Evolutionary conservation across 2,113 vertebrate genomes (phyloP).

Genomic region (Centropus bengalensis): DNA sequence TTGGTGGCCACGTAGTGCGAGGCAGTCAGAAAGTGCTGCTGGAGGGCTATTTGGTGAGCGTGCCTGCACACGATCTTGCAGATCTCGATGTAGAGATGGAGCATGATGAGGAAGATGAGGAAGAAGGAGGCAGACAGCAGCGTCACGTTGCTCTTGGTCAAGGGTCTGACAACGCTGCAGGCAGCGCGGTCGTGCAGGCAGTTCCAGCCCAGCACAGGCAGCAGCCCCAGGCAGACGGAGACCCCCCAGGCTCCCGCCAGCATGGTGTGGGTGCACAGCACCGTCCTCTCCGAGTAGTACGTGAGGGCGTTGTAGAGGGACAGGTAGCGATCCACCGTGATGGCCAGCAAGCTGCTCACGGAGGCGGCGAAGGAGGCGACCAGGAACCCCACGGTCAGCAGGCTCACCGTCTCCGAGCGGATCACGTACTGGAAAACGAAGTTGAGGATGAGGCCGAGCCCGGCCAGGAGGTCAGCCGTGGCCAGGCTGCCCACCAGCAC

Average conservation of each 20-base stretch:
- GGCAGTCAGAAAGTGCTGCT: slow-evolving; percentile 94
- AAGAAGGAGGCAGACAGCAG: slow-evolving; percentile 91
- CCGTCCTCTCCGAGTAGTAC: slow-evolving; percentile 93
- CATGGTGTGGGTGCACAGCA: slow-evolving; percentile 91
- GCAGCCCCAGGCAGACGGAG: slow-evolving; percentile 88
- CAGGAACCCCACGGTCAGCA: slow-evolving; percentile 94
- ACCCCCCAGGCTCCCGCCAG: slow-evolving; percentile 90
- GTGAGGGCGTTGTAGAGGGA: slow-evolving; percentile 96
- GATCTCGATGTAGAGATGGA: slow-evolving; percentile 93
- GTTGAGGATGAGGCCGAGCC: slow-evolving; percentile 94
- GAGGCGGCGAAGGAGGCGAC: slow-evolving; percentile 96
- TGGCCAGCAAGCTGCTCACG: slow-evolving; percentile 94
- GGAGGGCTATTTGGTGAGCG: slow-evolving; percentile 97
- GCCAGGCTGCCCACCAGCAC: slow-evolving; percentile 95
- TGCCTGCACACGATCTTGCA: slow-evolving; percentile 97
- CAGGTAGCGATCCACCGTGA: slow-evolving; percentile 96
- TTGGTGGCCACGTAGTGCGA: slow-evolving; percentile 93
- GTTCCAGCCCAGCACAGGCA: slow-evolving; percentile 97
- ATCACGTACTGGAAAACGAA: slow-evolving; percentile 95
- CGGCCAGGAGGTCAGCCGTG: slow-evolving; percentile 93
- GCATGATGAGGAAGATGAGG: slow-evolving; percentile 90
- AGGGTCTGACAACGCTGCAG: slow-evolving; percentile 92
- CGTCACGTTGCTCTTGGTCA: slow-evolving; percentile 90
- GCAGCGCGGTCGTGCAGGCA: slow-evolving; percentile 84
- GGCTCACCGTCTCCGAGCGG: slow-evolving; percentile 92